Conservation (phyloP, 2,888 invertebrate species). For the Latrodectus hesperus region DNA sequence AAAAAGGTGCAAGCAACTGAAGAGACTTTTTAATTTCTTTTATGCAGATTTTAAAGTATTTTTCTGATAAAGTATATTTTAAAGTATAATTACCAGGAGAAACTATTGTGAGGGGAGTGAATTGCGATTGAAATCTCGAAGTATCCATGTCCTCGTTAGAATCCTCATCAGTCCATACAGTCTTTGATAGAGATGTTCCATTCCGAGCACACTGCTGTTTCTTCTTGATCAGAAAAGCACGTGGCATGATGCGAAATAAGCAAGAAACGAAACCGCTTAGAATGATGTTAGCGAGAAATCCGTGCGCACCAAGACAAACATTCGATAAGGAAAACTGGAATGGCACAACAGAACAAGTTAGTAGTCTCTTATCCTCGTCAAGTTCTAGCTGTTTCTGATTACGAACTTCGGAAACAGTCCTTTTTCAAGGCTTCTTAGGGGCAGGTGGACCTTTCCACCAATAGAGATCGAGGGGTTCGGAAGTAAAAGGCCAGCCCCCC, state of each 20-base stretch:
- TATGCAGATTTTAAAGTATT: too few relatives aligned
- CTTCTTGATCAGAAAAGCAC: conserved; percentile 71
- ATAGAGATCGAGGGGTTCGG: conserved; percentile 48
- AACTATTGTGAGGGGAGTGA: conserved; percentile 53
- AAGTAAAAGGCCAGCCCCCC: conserved; percentile 24
- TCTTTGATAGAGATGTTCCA: conserved; percentile 44
- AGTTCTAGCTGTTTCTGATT: conserved; percentile 38
- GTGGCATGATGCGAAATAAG: conserved; percentile 66
- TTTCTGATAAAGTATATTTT: not conserved
- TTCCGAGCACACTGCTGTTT: conserved; percentile 65
- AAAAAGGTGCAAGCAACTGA: too few relatives aligned
- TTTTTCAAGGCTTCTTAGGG: conserved; percentile 52
- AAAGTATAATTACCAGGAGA: conserved; percentile 38
- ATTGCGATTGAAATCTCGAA: conserved; percentile 42
- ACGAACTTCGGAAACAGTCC: not conserved
- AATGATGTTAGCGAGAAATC: not conserved
- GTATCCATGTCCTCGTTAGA: conserved; percentile 53
- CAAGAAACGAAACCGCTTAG: not conserved
- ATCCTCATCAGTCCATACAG: conserved; percentile 50
- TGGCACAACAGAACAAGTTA: conserved; percentile 1
- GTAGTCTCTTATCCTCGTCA: conserved; percentile 23
- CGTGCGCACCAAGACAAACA: not conserved
- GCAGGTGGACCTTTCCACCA: conserved; percentile 54
- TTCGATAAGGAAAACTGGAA: conserved; percentile 12
- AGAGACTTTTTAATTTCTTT: too few relatives aligned